phyloP scores from a whole-genome alignment of 2,113 vertebrate genomes.

The Rostratula benghalensis region DNA sequence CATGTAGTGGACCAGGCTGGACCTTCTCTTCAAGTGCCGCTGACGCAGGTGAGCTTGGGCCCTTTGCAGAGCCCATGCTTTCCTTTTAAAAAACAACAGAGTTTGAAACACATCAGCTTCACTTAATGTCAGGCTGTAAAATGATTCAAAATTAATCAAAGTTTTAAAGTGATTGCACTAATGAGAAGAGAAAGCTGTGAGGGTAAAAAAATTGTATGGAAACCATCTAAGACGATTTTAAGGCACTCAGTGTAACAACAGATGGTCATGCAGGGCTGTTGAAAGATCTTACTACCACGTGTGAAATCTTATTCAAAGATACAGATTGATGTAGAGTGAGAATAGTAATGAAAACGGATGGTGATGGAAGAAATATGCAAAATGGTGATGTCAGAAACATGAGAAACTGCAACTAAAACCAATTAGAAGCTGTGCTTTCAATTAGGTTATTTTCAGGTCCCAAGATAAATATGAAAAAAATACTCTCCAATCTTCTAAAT shows the following conservation, averaged over 20 bases:
- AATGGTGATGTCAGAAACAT: neutral
- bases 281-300: neutral
- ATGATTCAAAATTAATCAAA: neutral
- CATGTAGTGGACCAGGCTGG: neutral
- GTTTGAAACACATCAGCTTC: neutral
- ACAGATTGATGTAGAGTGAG: neutral
- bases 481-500: neutral
- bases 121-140: neutral
- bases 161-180: neutral
- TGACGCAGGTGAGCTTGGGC: neutral
- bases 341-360: neutral
- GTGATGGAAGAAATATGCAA: neutral
- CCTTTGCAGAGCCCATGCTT: neutral
- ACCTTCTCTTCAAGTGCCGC: neutral
- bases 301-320: neutral
- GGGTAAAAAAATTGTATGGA: neutral
- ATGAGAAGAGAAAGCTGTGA: neutral
- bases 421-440: neutral
- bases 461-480: neutral
- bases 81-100: neutral
- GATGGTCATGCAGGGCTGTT: neutral
- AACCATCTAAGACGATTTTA: neutral
- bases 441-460: neutral
- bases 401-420: neutral
- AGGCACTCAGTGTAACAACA: fast-evolving